phyloP scores from a whole-genome alignment of 2,113 vertebrate species.

The Cyphomyrus discorhynchus region DNA sequence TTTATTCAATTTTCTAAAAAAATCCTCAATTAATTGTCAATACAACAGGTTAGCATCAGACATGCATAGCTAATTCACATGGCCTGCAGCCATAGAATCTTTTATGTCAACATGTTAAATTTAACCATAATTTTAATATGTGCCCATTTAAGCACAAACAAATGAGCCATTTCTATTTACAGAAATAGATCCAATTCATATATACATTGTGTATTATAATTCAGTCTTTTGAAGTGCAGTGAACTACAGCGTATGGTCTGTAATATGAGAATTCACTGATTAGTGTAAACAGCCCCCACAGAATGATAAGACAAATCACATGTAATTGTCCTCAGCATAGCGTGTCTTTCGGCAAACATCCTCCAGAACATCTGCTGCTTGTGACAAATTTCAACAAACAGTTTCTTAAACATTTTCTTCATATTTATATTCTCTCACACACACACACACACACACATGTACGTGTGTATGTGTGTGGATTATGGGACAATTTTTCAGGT shows the following conservation, averaged over 20 bases:
- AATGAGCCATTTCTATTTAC: neutral
- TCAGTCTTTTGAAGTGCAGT: neutral
- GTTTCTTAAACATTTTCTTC: neutral
- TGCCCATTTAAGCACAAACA: neutral
- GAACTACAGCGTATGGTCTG: neutral
- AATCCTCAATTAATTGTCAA: neutral
- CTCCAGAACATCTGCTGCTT: neutral
- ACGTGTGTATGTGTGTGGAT: no score
- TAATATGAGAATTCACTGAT: neutral
- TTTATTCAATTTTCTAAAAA: neutral
- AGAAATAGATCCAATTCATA: neutral
- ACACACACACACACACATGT: no score
- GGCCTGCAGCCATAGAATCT: neutral
- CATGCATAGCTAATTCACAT: conserved; percentile 1
- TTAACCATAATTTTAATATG: neutral
- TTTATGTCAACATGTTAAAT: neutral
- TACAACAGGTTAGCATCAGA: neutral
- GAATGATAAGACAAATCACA: neutral
- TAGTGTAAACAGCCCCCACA: neutral
- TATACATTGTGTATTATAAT: neutral
- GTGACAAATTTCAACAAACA: neutral
- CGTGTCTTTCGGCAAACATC: neutral
- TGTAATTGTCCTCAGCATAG: neutral
- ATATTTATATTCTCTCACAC: neutral
- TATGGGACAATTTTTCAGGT: no score